Base-by-base conservation (phyloP, 2,797 vertebrate genomes). In the Hapalemur alaotrensis region DNA sequence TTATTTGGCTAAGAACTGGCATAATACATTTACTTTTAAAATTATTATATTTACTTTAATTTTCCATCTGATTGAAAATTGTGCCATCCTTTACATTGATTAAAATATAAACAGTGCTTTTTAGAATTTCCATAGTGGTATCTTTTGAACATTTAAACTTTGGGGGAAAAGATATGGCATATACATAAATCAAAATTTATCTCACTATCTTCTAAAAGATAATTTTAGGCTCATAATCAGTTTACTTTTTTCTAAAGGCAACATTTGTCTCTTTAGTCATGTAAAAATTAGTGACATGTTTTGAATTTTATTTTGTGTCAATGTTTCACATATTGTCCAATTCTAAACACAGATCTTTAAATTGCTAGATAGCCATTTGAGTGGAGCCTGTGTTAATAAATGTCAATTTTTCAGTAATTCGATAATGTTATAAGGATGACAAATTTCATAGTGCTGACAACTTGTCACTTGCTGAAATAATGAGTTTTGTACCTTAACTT, bases 371-470 rank as follows among this genome's bases (percentile, higher is more conserved):
- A 87, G 91, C 38, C 43, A n/a, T 80, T 41, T 54, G 69, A 80
- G 38, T 0, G 1, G 50, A 80, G 35, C 13, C 65, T 87, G 57
- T 79, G 28, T 93, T 91, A 91, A 78, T 72, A 95, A 91, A 78
- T 43, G 79, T 89, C 93, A 84, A 70, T 35, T 94, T 48, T 88
- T 50, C 72, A 89, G 75, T 76, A 78, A 95, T 59, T 96, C 32
- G 28, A 54, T 48, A 87, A 87, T 17, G 46, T 28, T 67, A 41
- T 48, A 84, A 96, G 84, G 84, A 94, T 61, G 91, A 96, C 83
- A 96, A 67, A 84, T 84, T 92, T 76, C 91, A 76, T 80, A 72
- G 38, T 61, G 75, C 48, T 93, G 94, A 93, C 93, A 96, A 69
- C 30, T 61, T 82, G 81, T 61, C 86, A 85, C 65, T 69, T 86